Conservation (phyloP, 2,797 vertebrate species). For the Threskiornis aethiopicus region DNA sequence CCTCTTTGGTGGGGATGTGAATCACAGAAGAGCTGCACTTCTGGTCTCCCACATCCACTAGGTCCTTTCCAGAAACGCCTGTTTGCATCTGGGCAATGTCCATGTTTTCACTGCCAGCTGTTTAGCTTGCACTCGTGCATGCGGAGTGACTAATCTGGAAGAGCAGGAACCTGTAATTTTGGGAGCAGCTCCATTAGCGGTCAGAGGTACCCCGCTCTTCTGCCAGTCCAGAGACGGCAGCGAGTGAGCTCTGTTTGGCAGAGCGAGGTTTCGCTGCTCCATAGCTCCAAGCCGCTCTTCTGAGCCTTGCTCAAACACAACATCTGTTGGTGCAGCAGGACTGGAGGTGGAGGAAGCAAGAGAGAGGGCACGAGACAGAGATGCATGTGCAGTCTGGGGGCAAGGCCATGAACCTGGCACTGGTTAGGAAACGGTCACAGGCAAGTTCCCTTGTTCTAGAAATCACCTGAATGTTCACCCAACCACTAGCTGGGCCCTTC, state of each 20-base stretch:
- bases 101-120: background rate
- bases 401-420: background rate
- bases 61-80: background rate
- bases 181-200: background rate
- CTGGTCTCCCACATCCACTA: background rate
- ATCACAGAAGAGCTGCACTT: background rate
- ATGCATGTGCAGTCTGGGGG: fast-evolving
- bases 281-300: background rate
- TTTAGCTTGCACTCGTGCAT: background rate
- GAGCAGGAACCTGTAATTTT: background rate
- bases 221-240: background rate
- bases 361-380: background rate
- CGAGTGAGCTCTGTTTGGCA: background rate
- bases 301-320: background rate
- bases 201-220: background rate
- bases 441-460: background rate
- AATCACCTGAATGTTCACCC: background rate
- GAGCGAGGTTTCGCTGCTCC: background rate
- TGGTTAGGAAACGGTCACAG: background rate
- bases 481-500: background rate
- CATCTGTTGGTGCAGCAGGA: background rate
- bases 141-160: background rate
- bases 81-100: background rate
- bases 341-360: background rate
- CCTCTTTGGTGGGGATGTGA: background rate